Evolutionary conservation across 2,888 invertebrate genomes (phyloP).

Genomic region (Melangyna quadrimaculata): DNA sequence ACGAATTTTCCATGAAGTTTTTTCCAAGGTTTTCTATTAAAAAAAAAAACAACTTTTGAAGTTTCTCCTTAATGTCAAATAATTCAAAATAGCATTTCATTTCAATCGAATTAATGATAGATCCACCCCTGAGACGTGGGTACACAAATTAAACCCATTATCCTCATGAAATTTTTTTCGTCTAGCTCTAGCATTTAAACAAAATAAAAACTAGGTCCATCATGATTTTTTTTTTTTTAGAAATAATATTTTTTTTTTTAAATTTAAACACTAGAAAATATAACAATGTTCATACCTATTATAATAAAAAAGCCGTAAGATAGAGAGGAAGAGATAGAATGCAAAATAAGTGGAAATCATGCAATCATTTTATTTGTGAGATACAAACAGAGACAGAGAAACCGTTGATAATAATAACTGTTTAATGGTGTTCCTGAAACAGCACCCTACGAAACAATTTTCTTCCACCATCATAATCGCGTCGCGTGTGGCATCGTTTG

Average conservation of each 20-base stretch:
- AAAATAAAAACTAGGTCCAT: neutral
- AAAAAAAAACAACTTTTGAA: no score
- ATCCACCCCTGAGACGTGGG: neutral
- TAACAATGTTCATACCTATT: no score
- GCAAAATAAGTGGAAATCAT: neutral
- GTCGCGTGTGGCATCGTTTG: neutral
- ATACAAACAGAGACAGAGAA: neutral
- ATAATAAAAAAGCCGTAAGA: no score
- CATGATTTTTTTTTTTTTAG: neutral
- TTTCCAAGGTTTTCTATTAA: no score
- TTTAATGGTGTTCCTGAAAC: conserved; percentile 1
- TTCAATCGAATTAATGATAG: no score
- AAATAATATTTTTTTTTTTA: neutral
- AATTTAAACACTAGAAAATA: conserved; percentile 15
- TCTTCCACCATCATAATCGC: neutral
- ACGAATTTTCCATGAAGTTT: no score
- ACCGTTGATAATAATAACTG: conserved; percentile 2
- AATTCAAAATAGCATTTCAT: no score
- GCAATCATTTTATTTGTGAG: neutral
- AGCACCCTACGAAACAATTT: neutral
- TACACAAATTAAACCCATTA: neutral
- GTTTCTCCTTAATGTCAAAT: no score
- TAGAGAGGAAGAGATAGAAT: neutral
- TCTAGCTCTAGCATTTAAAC: neutral
- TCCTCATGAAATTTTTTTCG: neutral